phyloP scores from a whole-genome alignment of 2,888 invertebrate species.

The Crossocerus cetratus region DNA sequence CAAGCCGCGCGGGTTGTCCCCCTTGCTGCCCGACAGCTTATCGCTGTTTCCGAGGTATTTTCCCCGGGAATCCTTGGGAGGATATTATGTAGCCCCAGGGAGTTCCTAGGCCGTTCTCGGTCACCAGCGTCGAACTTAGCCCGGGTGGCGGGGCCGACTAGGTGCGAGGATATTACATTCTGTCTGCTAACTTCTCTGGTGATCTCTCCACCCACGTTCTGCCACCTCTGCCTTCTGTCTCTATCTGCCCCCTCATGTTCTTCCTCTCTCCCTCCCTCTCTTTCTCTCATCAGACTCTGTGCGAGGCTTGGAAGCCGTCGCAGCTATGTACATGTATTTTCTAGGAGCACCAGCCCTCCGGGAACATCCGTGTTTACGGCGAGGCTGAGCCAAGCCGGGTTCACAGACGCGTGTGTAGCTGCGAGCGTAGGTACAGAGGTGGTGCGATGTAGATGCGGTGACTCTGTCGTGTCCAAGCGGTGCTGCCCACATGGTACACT shows the following conservation, averaged over 20 bases:
- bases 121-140: conserved; percentile 21
- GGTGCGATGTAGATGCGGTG: too few relatives aligned
- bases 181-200: conserved; percentile 42
- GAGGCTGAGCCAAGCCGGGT: not conserved
- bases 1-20: not conserved
- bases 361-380: conserved; percentile 36
- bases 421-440: too few relatives aligned
- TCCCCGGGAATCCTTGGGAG: conserved; percentile 41
- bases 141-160: conserved; percentile 16
- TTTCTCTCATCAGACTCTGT: not conserved
- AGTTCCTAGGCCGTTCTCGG: conserved; percentile 25
- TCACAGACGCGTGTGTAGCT: too few relatives aligned
- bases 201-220: conserved; percentile 8
- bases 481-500: too few relatives aligned
- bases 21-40: too few relatives aligned
- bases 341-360: not conserved
- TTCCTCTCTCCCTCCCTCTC: not conserved
- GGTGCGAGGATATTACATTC: conserved; percentile 55
- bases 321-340: too few relatives aligned
- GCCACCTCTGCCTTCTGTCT: conserved; percentile 4
- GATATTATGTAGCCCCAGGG: conserved; percentile 56
- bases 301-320: not conserved
- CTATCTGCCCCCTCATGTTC: not conserved
- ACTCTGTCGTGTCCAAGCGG: too few relatives aligned
- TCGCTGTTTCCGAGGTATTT: conserved; percentile 20